Evolutionary conservation across 2,888 invertebrate species (phyloP), one percentile per base, ranked within the genome.

Genomic region (Hyppa rectilinea): DNA sequence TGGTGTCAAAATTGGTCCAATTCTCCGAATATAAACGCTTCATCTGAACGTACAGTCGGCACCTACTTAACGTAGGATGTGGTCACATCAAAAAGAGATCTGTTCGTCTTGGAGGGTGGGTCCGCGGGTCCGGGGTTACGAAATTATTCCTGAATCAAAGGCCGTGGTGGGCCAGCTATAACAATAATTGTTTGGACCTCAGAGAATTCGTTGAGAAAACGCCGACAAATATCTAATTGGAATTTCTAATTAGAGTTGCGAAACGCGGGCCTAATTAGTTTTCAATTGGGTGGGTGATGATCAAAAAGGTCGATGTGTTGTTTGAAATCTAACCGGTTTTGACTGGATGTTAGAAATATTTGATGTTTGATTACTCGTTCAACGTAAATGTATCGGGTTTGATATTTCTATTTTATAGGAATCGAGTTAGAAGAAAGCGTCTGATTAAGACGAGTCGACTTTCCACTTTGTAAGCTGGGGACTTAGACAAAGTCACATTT

Each of bases 201-300:
- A 87, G 88, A 90, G 91, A 91, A 92, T 93, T 89, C 89, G 85
- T 77, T 71, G 82, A 90, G 91, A 91, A 89, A 89, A 89, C 87
- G 87, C 87, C 88, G 88, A 89, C 89, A 92, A 94, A 95, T 93
- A 94, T 94, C 93, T 94, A 94, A 95, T 94, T 95, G 95, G 95
- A 95, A 95, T 95, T 94, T 94, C 90, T 93, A 94, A 95, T 95
- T 94, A 94, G 92, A 92, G 88, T 89, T 88, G 87, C 86, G 85
- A 90, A 87, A 86, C 87, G 81, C 82, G 79, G 75, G 80, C 74
- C 92, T 94, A 94, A 95, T 95, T 94, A 93, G 94, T 92, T 93
- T 92, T 85, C 87, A 83, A 90, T 91, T 87, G 88, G 88, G 84
- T 84, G 74, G 73, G 62, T 67, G 82, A 77, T 85, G 87, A 88